Base-by-base conservation (phyloP, 2,797 vertebrate genomes). In the Macrochelys suwanniensis region DNA sequence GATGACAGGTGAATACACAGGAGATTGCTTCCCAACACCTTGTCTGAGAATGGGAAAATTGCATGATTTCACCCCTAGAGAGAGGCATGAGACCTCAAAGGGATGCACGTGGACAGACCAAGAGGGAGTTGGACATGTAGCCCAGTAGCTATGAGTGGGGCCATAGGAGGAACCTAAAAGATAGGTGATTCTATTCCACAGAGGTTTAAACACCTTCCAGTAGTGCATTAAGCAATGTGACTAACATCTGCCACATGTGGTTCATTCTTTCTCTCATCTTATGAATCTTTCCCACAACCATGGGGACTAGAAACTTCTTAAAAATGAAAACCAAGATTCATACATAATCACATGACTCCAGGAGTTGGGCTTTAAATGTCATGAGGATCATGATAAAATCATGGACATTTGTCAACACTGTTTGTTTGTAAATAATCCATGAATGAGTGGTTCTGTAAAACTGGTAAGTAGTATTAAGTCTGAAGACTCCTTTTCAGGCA, bases 381-480 rank as follows among this genome's bases (percentile, higher is more conserved):
- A 65, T 51, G 33, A 85, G 23, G 26, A 25, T 81, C 28, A 5
- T 31, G 76, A 80, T 81, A 68, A 81, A 94, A 94, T 31, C 37
- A 11, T 0, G 12, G 23, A 2, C 85, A 51, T 91, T 93, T 96
- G 94, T 65, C 37, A 96, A 71, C 90, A 86, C 42, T 47, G 76
- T 95, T 57, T 87, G 79, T 88, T 33, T 49, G 1, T 54, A 90
- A 84, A 80, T 42, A 76, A 85, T 68, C 56, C 45, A 51, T 74
- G 53, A 37, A 82, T 47, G 45, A 49, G 56, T 88, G 85, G 49
- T 31, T 86, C 89, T 87, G 33, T 83, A 91, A 85, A 25, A 26
- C 53, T 74, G 71, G n/a, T 7, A 87, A 90, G 74, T 28, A 61
- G 23, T 74, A 25, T 78, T 89, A 95, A 92, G 85, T 86, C 59